A percentile compares a stretch with the other conserved stretches of the same genome.
Conservation (phyloP, 2,113 vertebrate genomes). For the Seriola dumerili region DNA sequence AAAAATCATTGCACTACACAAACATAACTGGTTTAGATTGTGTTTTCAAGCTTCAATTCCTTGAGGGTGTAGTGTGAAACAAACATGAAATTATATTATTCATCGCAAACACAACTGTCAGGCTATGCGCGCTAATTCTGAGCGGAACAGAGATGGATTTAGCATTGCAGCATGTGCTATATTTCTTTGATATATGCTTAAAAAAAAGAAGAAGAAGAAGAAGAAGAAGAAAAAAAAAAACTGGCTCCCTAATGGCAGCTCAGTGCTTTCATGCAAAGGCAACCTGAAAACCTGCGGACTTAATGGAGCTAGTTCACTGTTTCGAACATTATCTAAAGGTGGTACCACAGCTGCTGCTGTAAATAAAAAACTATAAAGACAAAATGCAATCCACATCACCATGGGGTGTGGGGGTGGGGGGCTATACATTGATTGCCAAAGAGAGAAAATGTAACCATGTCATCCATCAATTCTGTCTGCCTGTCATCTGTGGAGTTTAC, state of each 20-base stretch:
- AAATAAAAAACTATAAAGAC: constrained; percentile 13
- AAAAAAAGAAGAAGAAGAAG: background rate
- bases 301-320: constrained; percentile 10
- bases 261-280: background rate
- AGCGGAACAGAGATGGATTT: constrained; percentile 34
- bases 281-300: constrained; percentile 8
- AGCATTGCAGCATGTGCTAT: background rate
- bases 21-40: constrained; percentile 64
- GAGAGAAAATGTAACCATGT: constrained; percentile 51
- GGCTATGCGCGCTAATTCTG: constrained; percentile 45
- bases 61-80: constrained; percentile 64
- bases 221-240: background rate
- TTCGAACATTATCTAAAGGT: background rate
- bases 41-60: constrained; percentile 65
- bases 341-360: constrained; percentile 30
- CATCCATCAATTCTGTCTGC: constrained; percentile 68
- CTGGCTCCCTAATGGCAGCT: constrained; percentile 1
- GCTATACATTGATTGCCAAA: constrained; percentile 52
- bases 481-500: constrained; percentile 71
- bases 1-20: constrained; percentile 67
- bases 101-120: constrained; percentile 65
- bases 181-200: background rate
- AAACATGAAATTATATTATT: constrained; percentile 75
- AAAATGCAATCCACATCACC: constrained; percentile 1
- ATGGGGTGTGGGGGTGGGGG: background rate